Percentiles rank a stretch among this genome's conserved stretches.
These are phyloP conservation scores for Hydraecia micacea DNA, from an alignment of 2,888 invertebrate genomes.

Conservation along the genomic window DNA sequence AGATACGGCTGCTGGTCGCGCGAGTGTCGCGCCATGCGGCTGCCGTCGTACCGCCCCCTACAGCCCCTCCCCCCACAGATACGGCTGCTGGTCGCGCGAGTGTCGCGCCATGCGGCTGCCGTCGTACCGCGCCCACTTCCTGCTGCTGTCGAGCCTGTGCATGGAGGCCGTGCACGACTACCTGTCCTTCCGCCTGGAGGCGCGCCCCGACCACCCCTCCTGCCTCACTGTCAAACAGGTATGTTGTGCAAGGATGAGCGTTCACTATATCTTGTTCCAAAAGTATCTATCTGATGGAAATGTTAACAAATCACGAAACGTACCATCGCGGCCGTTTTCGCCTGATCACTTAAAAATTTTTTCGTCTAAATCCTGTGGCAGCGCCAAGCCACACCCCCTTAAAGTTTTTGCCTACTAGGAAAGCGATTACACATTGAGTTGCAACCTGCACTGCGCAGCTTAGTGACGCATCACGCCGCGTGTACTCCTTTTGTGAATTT, in stretches of 20 bases:
- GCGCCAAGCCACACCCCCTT: no score
- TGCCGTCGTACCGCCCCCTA: slow-evolving; percentile 88
- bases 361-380: no score
- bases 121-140: slow-evolving; percentile 95
- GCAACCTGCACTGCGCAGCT: no score
- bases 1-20: slow-evolving; percentile 94
- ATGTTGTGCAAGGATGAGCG: background rate
- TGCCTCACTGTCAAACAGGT: slow-evolving; percentile 96
- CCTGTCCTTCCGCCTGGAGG: slow-evolving; percentile 95
- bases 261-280: background rate
- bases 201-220: slow-evolving; percentile 95
- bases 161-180: slow-evolving; percentile 98
- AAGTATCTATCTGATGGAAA: background rate
- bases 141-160: slow-evolving; percentile 96
- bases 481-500: no score
- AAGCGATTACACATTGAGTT: no score
- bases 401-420: no score
- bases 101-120: slow-evolving; percentile 94
- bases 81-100: slow-evolving; percentile 95
- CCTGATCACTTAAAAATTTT: no score
- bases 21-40: slow-evolving; percentile 93
- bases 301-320: background rate
- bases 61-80: slow-evolving; percentile 79
- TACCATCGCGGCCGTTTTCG: no score
- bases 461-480: no score